These are phyloP conservation scores for Phyllopteryx taeniolatus DNA, from an alignment of 2,113 vertebrate species.

Conservation along the genomic window DNA sequence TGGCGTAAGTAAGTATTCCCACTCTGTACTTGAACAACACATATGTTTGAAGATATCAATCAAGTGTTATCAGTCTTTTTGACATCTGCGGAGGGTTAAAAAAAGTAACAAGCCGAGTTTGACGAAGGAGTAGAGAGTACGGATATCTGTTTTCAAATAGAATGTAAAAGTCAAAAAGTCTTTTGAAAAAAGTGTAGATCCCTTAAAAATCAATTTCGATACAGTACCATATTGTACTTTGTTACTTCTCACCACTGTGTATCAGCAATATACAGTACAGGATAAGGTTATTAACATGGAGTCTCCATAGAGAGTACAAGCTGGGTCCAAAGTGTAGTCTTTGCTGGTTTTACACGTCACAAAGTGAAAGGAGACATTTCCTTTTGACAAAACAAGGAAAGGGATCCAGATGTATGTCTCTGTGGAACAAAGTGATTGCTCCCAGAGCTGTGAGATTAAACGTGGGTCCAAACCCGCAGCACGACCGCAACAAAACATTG, in stretches of 20 bases:
- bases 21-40: too few relatives aligned
- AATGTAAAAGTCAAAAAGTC: too few relatives aligned
- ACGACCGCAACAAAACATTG: constrained; percentile 70
- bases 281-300: constrained; percentile 9
- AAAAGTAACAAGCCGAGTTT: too few relatives aligned
- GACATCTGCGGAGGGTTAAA: too few relatives aligned
- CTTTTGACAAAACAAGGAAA: constrained; percentile 64
- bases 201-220: too few relatives aligned
- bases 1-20: too few relatives aligned
- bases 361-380: constrained; percentile 60
- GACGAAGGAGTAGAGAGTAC: background rate
- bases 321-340: constrained; percentile 30
- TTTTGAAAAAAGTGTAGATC: background rate
- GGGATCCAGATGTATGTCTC: constrained; percentile 60
- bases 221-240: background rate
- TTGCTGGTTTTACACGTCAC: constrained; percentile 33
- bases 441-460: constrained; percentile 74
- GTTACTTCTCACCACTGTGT: background rate
- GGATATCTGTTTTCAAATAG: too few relatives aligned
- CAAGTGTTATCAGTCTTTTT: too few relatives aligned
- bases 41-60: too few relatives aligned
- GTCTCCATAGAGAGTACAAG: background rate
- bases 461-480: constrained; percentile 66
- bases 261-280: background rate
- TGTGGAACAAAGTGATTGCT: constrained; percentile 67